phyloP scores from a whole-genome alignment of 2,888 invertebrate genomes.

The Thymelicus acteon region DNA sequence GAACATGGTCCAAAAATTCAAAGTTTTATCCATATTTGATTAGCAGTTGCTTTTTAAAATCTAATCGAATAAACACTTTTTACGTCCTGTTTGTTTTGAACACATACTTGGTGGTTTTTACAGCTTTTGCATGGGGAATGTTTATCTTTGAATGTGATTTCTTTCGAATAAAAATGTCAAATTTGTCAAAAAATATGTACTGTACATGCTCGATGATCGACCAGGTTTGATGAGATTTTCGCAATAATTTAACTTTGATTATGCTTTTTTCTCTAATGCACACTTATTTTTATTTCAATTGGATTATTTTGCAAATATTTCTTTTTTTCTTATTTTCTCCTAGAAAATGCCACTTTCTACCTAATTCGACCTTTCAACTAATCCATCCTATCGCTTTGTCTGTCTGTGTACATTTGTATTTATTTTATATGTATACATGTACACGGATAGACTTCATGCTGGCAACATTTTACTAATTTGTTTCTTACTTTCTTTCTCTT shows the following conservation, averaged over 20 bases:
- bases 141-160: constrained; percentile 29
- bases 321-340: constrained; percentile 44
- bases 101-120: constrained; percentile 22
- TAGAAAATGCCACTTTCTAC: constrained; percentile 33
- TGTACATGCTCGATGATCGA: constrained; percentile 78
- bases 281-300: constrained; percentile 67
- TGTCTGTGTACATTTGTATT: constrained; percentile 33
- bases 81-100: background rate
- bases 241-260: constrained; percentile 39
- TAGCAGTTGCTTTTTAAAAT: background rate
- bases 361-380: constrained; percentile 30
- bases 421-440: constrained; percentile 15
- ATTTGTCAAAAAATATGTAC: constrained; percentile 53
- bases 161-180: constrained; percentile 11
- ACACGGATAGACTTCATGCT: constrained; percentile 41
- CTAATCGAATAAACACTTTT: background rate
- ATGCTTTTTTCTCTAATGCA: constrained; percentile 40
- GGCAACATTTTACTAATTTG: constrained; percentile 73
- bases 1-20: too few species aligned
- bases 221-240: constrained; percentile 55
- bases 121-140: constrained; percentile 49
- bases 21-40: too few species aligned
- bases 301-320: constrained; percentile 49
- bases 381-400: constrained; percentile 37
- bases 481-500: constrained; percentile 59